Conservation (phyloP, 2,797 vertebrate genomes). For the Petrocephalus sullivani region DNA sequence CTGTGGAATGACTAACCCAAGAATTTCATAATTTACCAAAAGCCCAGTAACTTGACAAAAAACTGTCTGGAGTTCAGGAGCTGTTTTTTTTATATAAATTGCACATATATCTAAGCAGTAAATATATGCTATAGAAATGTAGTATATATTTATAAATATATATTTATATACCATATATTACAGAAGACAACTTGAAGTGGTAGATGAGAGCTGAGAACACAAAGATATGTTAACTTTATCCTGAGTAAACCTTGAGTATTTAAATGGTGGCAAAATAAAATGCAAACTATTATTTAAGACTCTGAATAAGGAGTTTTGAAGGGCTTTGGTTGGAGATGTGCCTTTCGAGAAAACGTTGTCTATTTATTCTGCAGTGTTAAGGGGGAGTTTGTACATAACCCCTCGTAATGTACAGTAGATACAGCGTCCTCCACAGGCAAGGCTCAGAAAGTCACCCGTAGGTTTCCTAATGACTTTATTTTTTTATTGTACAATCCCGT, state of each 20-base stretch:
- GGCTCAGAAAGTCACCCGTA: conserved; percentile 29
- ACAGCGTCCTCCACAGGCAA: not conserved
- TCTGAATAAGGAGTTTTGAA: conserved; percentile 28
- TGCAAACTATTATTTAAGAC: conserved; percentile 31
- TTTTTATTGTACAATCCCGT: conserved; percentile 34
- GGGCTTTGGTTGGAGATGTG: conserved; percentile 54
- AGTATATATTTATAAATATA: conserved; percentile 7
- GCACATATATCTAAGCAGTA: not conserved
- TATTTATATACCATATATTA: conserved; percentile 4
- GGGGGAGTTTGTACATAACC: conserved; percentile 53
- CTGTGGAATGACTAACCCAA: not conserved
- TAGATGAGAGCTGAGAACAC: not conserved
- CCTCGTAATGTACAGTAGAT: conserved; percentile 35
- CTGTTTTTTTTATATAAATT: not conserved
- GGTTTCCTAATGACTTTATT: conserved; percentile 36
- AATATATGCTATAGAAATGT: conserved; percentile 2
- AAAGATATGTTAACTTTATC: conserved; percentile 1
- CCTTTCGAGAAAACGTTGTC: conserved; percentile 44
- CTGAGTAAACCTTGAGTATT: conserved; percentile 24
- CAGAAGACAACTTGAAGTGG: conserved; percentile 5
- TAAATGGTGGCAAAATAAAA: conserved; percentile 9
- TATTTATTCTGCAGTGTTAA: conserved; percentile 65
- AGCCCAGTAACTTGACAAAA: conserved; percentile 6
- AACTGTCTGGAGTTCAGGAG: not conserved
- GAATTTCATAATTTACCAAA: not conserved